Evolutionary conservation across 2,113 vertebrate genomes (phyloP).

Genomic region (Mormyrus lacerda): DNA sequence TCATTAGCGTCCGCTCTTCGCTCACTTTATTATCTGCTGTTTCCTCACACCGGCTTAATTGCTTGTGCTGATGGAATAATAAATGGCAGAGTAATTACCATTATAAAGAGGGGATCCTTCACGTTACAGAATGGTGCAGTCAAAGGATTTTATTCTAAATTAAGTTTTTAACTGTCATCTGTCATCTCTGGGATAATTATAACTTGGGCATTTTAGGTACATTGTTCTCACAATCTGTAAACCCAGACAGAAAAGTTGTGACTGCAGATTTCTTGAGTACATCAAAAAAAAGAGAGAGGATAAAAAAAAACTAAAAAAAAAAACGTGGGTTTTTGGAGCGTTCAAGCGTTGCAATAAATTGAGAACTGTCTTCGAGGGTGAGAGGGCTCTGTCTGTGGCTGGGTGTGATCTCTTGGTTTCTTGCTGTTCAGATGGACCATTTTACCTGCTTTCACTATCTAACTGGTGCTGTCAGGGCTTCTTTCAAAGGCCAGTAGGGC

Average conservation of each 20-base stretch:
- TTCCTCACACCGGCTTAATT: constrained; percentile 99
- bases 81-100: constrained; percentile 99
- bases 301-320: constrained; percentile 31
- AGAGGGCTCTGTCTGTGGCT: constrained; percentile 45
- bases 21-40: constrained; percentile 99
- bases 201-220: constrained; percentile 96
- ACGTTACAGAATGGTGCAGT: constrained; percentile 99
- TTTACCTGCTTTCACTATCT: background rate
- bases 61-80: constrained; percentile 99
- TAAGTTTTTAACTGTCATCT: constrained; percentile 99
- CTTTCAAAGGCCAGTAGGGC: background rate
- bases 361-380: constrained; percentile 49
- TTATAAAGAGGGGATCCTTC: constrained; percentile 99
- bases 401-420: background rate
- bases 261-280: constrained; percentile 49
- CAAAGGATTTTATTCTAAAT: constrained; percentile 99
- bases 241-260: constrained; percentile 61
- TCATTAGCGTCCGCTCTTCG: constrained; percentile 98
- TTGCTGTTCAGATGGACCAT: background rate
- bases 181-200: constrained; percentile 99
- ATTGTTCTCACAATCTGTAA: constrained; percentile 73
- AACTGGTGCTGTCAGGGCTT: background rate
- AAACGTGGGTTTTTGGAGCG: constrained; percentile 55
- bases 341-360: constrained; percentile 62
- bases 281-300: constrained; percentile 39